These are phyloP conservation scores for Hydrozoanthus gracilis DNA, from an alignment of 92 coral and sea anemone genomes.

Conservation along the genomic window DNA sequence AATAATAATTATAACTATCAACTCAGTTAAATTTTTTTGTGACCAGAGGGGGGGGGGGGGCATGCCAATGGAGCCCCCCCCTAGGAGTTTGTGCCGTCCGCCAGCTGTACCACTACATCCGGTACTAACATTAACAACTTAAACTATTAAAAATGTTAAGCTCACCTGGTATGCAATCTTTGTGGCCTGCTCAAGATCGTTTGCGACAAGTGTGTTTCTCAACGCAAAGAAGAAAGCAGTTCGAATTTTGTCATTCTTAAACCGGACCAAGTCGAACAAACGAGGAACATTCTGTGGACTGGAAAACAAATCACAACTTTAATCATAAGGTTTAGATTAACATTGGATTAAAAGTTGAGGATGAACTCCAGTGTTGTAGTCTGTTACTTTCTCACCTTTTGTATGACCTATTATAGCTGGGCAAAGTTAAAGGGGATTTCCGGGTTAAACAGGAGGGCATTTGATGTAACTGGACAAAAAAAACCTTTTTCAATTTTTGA, in stretches of 20 bases:
- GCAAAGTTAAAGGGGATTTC: too few species aligned
- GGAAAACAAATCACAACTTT: neutral
- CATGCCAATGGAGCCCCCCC: too few species aligned
- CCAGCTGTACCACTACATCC: too few species aligned
- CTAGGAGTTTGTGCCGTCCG: too few species aligned
- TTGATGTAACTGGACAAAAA: too few species aligned
- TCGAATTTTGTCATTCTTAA: constrained; percentile 82
- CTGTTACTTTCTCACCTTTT: neutral
- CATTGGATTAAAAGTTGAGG: too few species aligned
- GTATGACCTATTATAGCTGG: too few species aligned
- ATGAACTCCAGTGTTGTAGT: neutral
- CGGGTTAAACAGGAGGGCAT: too few species aligned
- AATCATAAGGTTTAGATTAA: neutral
- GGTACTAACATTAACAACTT: neutral
- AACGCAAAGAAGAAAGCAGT: constrained; percentile 94
- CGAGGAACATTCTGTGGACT: constrained; percentile 98
- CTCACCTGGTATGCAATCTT: constrained; percentile 90
- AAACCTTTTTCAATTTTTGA: too few species aligned
- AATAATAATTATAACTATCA: too few species aligned
- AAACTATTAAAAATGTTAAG: neutral
- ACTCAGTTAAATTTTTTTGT: too few species aligned
- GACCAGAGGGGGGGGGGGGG: too few species aligned
- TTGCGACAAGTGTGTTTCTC: constrained; percentile 92
- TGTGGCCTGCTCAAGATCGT: constrained; percentile 94
- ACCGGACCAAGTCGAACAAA: constrained; percentile 90